phyloP scores from a whole-genome alignment of 2,888 invertebrate species.

The Chorisops tibialis region DNA sequence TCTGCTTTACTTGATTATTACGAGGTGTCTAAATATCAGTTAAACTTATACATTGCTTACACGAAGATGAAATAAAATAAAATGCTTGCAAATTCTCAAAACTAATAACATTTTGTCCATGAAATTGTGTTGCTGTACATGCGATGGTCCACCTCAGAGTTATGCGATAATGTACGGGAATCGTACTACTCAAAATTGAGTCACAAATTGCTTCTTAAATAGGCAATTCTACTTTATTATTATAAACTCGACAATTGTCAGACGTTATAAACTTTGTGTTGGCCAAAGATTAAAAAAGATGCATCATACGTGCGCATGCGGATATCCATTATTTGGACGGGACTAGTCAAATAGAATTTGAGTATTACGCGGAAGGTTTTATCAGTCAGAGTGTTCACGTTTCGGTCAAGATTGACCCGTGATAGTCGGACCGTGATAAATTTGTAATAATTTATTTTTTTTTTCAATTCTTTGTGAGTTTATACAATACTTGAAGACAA shows the following conservation, averaged over 20 bases:
- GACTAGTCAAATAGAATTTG: background rate
- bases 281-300: conserved; percentile 18
- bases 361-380: conserved; percentile 21
- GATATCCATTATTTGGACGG: conserved; percentile 17
- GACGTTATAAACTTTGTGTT: conserved; percentile 28
- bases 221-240: conserved; percentile 33
- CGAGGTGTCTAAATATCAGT: background rate
- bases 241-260: conserved; percentile 32
- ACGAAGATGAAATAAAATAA: too few species aligned
- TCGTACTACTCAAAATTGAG: conserved; percentile 32
- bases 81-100: too few species aligned
- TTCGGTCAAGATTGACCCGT: conserved; percentile 2
- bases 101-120: too few species aligned
- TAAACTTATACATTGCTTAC: background rate
- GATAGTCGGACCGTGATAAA: too few species aligned
- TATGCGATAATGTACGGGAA: background rate
- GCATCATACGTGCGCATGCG: conserved; percentile 24
- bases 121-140: too few species aligned
- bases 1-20: too few species aligned
- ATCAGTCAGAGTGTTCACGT: background rate
- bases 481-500: too few species aligned
- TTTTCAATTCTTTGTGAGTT: too few species aligned
- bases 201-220: conserved; percentile 34
- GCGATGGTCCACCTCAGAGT: too few species aligned
- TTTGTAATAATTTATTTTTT: too few species aligned